phyloP scores from a whole-genome alignment of 2,888 invertebrate genomes.

The Chloromyia formosa region DNA sequence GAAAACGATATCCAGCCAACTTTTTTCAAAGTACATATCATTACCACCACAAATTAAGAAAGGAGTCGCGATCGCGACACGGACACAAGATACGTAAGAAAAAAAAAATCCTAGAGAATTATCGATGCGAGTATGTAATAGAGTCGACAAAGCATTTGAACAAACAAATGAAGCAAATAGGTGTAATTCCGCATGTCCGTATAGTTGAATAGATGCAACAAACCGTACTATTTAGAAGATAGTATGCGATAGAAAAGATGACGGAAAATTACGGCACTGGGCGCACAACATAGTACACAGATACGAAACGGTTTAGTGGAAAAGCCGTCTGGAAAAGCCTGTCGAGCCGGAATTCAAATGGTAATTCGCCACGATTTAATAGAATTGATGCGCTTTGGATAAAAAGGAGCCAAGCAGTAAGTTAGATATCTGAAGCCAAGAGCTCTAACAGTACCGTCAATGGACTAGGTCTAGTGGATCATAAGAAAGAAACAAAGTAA shows the following conservation, averaged over 20 bases:
- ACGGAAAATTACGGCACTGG: conserved; percentile 38
- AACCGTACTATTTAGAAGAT: no score
- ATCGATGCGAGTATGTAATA: conserved; percentile 12
- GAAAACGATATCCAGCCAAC: background rate
- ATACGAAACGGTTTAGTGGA: conserved; percentile 30
- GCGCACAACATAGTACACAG: background rate
- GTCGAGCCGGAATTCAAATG: conserved; percentile 49
- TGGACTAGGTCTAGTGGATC: background rate
- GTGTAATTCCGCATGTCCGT: conserved; percentile 5
- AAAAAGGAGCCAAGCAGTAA: conserved; percentile 2
- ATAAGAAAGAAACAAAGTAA: background rate
- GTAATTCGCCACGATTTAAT: conserved; percentile 42
- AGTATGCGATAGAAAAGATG: background rate
- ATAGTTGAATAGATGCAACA: no score
- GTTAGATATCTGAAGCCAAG: no score
- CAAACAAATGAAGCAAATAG: conserved; percentile 31
- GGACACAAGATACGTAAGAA: background rate
- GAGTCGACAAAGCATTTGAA: conserved; percentile 17
- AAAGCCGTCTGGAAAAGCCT: conserved; percentile 48
- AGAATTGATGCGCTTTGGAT: conserved; percentile 21
- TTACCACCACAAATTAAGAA: background rate
- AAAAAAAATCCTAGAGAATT: background rate
- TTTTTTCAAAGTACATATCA: background rate
- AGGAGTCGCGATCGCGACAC: no score
- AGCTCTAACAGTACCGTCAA: background rate